These are phyloP conservation scores for Nesometra sesokonis DNA, from an alignment of 35 echinoderm and acorn worm species.

Conservation along the genomic window DNA sequence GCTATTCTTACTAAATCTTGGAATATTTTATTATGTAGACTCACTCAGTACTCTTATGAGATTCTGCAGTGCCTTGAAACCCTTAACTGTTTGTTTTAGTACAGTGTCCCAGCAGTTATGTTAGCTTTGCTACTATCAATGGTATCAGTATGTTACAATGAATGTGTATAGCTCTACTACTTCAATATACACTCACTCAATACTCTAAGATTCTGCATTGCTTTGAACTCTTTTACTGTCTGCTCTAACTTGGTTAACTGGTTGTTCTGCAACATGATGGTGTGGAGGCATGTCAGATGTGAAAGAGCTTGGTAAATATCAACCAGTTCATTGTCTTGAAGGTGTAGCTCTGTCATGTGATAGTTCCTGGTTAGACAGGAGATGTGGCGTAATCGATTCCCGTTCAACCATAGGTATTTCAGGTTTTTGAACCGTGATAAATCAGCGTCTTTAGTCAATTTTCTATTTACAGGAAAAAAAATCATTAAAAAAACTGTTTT, in stretches of 20 bases:
- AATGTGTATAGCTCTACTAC: too few species aligned
- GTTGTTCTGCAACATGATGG: constrained; percentile 68
- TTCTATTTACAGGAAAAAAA: constrained; percentile 22
- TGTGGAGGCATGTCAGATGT: constrained; percentile 55
- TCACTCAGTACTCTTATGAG: too few species aligned
- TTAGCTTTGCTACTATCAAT: too few species aligned
- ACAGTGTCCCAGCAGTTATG: too few species aligned
- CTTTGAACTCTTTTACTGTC: constrained; percentile 62
- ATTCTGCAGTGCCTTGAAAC: too few species aligned
- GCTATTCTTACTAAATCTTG: too few species aligned
- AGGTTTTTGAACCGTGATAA: constrained; percentile 43
- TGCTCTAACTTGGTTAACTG: constrained; percentile 79
- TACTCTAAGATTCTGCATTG: constrained; percentile 72
- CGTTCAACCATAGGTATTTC: constrained; percentile 82
- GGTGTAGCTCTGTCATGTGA: constrained; percentile 58
- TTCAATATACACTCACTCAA: constrained; percentile 53
- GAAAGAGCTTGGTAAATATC: constrained; percentile 36
- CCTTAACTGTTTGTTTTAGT: too few species aligned
- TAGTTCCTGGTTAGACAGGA: constrained; percentile 53
- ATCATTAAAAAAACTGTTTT: background rate
- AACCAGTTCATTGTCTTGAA: constrained; percentile 91
- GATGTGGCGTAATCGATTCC: constrained; percentile 63
- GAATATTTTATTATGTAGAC: too few species aligned
- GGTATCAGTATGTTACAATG: too few species aligned
- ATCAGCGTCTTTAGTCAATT: constrained; percentile 33